Evolutionary conservation across 2,888 invertebrate genomes (phyloP).

Genomic region (Pecten maximus): DNA sequence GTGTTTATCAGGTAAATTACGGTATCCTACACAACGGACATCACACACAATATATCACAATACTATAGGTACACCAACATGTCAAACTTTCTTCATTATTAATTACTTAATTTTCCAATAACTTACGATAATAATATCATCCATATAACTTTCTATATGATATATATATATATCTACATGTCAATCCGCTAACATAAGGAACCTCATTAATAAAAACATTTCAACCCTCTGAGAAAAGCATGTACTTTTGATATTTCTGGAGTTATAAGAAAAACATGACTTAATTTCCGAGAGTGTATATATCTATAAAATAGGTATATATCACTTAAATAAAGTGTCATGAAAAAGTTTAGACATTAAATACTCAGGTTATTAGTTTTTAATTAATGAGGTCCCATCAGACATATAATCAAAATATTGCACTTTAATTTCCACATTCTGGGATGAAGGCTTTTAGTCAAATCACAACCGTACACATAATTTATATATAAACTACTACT

Average conservation of each 20-base stretch:
- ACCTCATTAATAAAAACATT: neutral
- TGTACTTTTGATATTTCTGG: too few species aligned
- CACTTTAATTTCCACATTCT: neutral
- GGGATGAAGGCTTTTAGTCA: neutral
- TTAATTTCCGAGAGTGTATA: too few species aligned
- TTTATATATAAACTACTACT: neutral
- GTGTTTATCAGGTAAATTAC: neutral
- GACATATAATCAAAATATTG: neutral
- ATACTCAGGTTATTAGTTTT: too few species aligned
- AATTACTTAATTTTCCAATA: neutral
- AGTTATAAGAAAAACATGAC: too few species aligned
- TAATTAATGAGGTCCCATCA: neutral
- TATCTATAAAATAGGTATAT: too few species aligned
- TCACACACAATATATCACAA: neutral
- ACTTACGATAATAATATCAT: neutral
- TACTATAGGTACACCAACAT: neutral
- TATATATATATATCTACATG: neutral
- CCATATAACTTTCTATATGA: too few species aligned
- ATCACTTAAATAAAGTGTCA: too few species aligned
- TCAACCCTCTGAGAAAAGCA: neutral
- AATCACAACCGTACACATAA: neutral
- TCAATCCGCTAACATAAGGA: neutral
- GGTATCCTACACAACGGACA: neutral
- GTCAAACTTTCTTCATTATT: neutral
- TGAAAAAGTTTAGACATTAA: too few species aligned